Conservation (phyloP, 2,888 invertebrate species). For the Endomychus coccineus region DNA sequence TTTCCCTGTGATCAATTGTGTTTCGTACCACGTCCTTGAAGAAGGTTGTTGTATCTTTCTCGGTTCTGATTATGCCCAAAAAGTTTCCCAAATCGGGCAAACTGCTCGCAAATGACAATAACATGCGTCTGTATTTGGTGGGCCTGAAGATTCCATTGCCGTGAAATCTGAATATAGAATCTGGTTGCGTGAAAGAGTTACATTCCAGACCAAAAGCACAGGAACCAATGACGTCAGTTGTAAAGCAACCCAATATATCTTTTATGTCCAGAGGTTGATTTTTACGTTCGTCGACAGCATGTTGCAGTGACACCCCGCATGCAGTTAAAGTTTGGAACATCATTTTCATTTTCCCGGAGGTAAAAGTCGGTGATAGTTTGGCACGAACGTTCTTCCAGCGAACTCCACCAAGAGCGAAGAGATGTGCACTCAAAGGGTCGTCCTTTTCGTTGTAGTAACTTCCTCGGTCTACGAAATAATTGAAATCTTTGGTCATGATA, state of each 20-base stretch:
- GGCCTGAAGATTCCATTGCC: conserved; percentile 18
- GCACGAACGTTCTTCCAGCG: conserved; percentile 22
- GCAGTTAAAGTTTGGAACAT: too few species aligned
- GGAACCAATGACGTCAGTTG: conserved; percentile 53
- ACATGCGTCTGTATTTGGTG: conserved; percentile 7
- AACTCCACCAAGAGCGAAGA: conserved; percentile 30
- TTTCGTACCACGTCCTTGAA: conserved; percentile 27
- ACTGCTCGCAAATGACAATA: conserved; percentile 7
- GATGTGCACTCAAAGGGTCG: conserved; percentile 50
- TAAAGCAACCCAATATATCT: conserved; percentile 48
- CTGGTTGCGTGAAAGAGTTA: conserved; percentile 47
- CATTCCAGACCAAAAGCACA: conserved; percentile 54
- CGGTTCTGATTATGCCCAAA: conserved; percentile 22
- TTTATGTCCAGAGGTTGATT: too few species aligned
- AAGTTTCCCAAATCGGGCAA: conserved; percentile 18
- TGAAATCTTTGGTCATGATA: conserved; percentile 53
- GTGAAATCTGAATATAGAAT: conserved; percentile 41
- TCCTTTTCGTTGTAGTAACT: conserved; percentile 49
- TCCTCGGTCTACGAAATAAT: conserved; percentile 54
- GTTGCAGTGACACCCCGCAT: too few species aligned
- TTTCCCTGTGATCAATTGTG: conserved; percentile 27
- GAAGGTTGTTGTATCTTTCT: conserved; percentile 25
- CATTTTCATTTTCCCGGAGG: too few species aligned
- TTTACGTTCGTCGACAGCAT: too few species aligned
- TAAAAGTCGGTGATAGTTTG: conserved; percentile 53